phyloP scores from a whole-genome alignment of 1,140 invertebrate species.

The fruit fly (Drosophila melanogaster) region Release_6_plus_ISO1_MT NT_033777.3:19225501-19226000 shows the following conservation, averaged over 20 bases:
- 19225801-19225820: constrained; percentile 27
- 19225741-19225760: neutral
- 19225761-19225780: constrained; percentile 44
- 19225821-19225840: constrained; percentile 24
- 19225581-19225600: constrained; percentile 11
- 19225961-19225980: constrained; percentile 18
- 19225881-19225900: constrained; percentile 18
- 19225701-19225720: constrained; percentile 4
- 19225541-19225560: neutral
- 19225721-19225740: neutral
- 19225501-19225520: constrained; percentile 28
- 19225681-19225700: constrained; percentile 44
- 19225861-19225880: constrained; percentile 7
- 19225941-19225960: constrained; percentile 32
- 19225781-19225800: constrained; percentile 39
- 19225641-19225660: constrained; percentile 18
- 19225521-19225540: constrained; percentile 45
- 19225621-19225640: neutral
- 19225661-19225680: constrained; percentile 31
- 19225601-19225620: neutral
- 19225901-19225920: constrained; percentile 75
- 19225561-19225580: too few relatives aligned
- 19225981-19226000: neutral
- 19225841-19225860: constrained; percentile 5
- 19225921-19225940: constrained; percentile 62